Conservation (phyloP, 2,888 invertebrate species). For the Micropterix aruncella region DNA sequence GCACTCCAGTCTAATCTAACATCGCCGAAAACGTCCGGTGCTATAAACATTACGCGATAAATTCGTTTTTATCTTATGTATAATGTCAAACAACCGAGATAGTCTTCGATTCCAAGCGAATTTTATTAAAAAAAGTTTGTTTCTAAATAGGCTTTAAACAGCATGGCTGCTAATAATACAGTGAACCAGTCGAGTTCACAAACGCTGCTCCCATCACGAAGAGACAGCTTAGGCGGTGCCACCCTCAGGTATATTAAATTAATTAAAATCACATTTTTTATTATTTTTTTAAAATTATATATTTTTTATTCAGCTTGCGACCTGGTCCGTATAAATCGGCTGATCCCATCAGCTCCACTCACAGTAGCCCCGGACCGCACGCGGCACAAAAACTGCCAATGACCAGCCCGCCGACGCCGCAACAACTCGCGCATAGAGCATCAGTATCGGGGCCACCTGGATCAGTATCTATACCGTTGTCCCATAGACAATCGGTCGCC, state of each 20-base stretch:
- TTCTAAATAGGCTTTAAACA: slow-evolving; percentile 53
- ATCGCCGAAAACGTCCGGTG: no score
- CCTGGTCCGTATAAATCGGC: slow-evolving; percentile 19
- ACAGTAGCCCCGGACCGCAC: slow-evolving; percentile 1
- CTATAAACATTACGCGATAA: no score
- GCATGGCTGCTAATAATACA: slow-evolving; percentile 52
- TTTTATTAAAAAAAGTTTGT: slow-evolving; percentile 4
- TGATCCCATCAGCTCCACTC: slow-evolving; percentile 6
- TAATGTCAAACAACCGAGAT: no score
- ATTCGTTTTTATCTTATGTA: no score
- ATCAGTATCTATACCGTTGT: slow-evolving; percentile 16
- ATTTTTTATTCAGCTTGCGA: slow-evolving; percentile 21
- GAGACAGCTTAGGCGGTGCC: slow-evolving; percentile 49
- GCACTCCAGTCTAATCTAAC: no score
- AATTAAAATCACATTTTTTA: not conserved
- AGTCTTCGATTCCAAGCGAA: no score
- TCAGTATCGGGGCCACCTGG: slow-evolving; percentile 28
- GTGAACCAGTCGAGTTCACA: slow-evolving; percentile 35
- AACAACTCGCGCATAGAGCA: slow-evolving; percentile 14
- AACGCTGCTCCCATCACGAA: slow-evolving; percentile 48
- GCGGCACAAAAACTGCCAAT: slow-evolving; percentile 21
- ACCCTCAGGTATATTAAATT: slow-evolving; percentile 30
- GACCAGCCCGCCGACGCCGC: slow-evolving; percentile 17
- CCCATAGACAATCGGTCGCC: slow-evolving; percentile 29
- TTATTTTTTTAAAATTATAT: not conserved